These are phyloP conservation scores for Cephalopachus bancanus DNA, from an alignment of 2,797 vertebrate genomes.

Conservation along the genomic window DNA sequence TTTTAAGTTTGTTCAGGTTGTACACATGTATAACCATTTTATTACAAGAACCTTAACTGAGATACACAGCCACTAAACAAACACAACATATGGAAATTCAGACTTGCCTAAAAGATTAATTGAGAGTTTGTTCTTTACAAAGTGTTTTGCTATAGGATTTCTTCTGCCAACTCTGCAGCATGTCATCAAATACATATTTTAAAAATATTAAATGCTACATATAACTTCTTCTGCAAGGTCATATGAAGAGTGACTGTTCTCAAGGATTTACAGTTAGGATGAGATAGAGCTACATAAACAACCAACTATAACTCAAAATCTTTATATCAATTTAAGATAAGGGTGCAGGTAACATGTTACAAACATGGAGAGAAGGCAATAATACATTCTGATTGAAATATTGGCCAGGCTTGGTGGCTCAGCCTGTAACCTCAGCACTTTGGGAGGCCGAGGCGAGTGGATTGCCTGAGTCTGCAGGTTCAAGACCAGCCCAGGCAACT, in stretches of 20 bases:
- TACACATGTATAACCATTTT: background rate
- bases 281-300: background rate
- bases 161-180: background rate
- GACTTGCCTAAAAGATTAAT: slow-evolving; percentile 11
- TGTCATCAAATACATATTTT: background rate
- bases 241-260: background rate
- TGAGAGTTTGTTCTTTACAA: background rate
- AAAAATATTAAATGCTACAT: background rate
- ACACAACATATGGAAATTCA: background rate
- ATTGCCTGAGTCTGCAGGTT: no score
- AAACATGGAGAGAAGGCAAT: background rate
- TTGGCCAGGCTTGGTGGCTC: no score
- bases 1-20: background rate
- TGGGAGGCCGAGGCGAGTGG: no score
- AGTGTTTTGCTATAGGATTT: background rate
- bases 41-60: background rate
- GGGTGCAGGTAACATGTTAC: background rate
- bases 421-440: no score
- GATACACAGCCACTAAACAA: background rate
- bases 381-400: background rate
- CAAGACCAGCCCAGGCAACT: no score
- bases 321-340: background rate
- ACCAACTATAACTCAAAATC: slow-evolving; percentile 9
- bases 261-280: background rate
- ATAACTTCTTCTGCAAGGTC: background rate